Percentiles rank a stretch among this genome's conserved stretches.
These are phyloP conservation scores for Sebastes hubbsi DNA, from an alignment of 2,797 vertebrate species.

Conservation along the genomic window DNA sequence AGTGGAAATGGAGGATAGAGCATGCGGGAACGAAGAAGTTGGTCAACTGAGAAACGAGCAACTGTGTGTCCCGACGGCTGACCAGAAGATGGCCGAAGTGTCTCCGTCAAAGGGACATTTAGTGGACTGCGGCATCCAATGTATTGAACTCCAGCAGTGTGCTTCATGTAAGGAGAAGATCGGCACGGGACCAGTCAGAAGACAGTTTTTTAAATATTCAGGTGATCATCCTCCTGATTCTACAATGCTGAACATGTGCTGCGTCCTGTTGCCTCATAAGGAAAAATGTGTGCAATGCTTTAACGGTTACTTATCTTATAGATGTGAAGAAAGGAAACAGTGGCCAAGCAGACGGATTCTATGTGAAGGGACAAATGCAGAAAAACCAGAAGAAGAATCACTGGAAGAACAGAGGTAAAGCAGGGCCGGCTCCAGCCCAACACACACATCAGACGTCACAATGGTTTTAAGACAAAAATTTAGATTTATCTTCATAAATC, in stretches of 20 bases:
- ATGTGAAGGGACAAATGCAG: background rate
- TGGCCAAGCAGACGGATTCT: background rate
- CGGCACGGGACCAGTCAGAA: background rate
- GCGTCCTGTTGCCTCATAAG: background rate
- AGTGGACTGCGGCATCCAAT: conserved; percentile 62
- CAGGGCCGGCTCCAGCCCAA: background rate
- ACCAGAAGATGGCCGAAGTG: background rate
- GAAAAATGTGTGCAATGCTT: background rate
- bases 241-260: background rate
- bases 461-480: no score
- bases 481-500: no score
- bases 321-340: conserved; percentile 14
- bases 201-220: conserved; percentile 11
- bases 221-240: conserved; percentile 15
- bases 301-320: background rate
- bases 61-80: background rate
- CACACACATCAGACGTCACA: no score
- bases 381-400: conserved; percentile 37
- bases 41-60: background rate
- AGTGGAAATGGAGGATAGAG: background rate
- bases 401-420: conserved; percentile 49
- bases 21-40: background rate
- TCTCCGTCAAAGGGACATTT: conserved; percentile 29
- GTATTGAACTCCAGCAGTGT: conserved; percentile 29
- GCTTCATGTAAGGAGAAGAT: background rate